phyloP scores from a whole-genome alignment of 2,113 vertebrate species.

The Panthera leo region DNA sequence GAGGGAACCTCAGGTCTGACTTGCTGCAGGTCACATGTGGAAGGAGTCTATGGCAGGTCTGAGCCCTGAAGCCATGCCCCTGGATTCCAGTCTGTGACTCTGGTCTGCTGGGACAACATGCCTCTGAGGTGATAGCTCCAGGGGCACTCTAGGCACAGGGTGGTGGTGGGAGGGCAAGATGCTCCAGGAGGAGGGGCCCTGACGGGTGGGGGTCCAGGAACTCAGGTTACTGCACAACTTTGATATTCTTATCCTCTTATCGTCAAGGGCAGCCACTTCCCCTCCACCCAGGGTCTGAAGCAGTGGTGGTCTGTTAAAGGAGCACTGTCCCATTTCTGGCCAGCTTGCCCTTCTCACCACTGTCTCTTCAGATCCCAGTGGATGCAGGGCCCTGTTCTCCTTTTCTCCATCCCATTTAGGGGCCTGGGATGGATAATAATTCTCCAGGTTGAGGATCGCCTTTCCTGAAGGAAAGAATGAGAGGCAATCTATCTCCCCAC shows the following conservation, averaged over 20 bases:
- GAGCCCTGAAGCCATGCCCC: background rate
- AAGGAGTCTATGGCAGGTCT: background rate
- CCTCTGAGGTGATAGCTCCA: background rate
- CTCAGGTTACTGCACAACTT: slow-evolving; percentile 73
- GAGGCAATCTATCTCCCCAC: background rate
- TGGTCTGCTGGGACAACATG: background rate
- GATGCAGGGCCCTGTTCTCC: background rate
- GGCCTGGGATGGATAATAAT: background rate
- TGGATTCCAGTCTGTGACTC: background rate
- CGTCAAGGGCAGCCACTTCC: slow-evolving; percentile 73
- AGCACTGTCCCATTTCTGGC: slow-evolving; percentile 29
- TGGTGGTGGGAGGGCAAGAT: background rate
- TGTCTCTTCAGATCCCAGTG: background rate
- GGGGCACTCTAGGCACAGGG: background rate
- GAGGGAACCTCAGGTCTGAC: background rate
- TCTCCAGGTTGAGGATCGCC: background rate
- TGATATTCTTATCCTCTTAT: slow-evolving; percentile 77
- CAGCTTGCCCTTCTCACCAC: background rate
- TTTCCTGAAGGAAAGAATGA: background rate
- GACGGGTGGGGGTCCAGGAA: slow-evolving; percentile 52
- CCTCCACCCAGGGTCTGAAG: slow-evolving; percentile 73
- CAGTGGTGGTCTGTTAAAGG: slow-evolving; percentile 74
- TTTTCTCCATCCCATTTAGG: background rate
- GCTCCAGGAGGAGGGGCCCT: slow-evolving; percentile 13
- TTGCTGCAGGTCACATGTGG: background rate